Conservation (phyloP, 2,888 invertebrate species). For the Orthonevra nobilis region DNA sequence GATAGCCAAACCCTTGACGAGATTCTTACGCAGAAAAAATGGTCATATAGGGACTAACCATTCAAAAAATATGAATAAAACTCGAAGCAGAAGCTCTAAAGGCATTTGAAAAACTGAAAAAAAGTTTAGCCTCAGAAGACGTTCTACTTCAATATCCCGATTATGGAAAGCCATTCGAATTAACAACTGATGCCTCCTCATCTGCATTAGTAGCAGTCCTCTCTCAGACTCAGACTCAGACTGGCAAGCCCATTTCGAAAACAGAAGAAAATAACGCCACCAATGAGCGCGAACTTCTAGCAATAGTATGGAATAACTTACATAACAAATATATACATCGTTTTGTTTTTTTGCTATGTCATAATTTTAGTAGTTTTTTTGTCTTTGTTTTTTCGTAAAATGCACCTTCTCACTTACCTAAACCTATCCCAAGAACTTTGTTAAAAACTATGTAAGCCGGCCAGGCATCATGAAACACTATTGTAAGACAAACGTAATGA, state of each 20-base stretch:
- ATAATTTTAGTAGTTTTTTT: too few species aligned
- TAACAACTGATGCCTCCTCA: too few species aligned
- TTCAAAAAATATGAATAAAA: neutral
- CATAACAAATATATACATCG: too few species aligned
- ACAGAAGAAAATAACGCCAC: slow-evolving; percentile 57
- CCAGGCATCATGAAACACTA: too few species aligned
- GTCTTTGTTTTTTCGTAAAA: too few species aligned
- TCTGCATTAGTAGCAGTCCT: neutral
- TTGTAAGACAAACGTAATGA: too few species aligned
- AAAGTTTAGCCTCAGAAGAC: slow-evolving; percentile 30
- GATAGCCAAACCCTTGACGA: neutral
- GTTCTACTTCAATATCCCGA: slow-evolving; percentile 35
- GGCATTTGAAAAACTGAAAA: slow-evolving; percentile 21
- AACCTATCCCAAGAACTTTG: too few species aligned
- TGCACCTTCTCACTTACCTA: too few species aligned
- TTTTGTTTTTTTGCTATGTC: too few species aligned
- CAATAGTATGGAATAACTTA: slow-evolving; percentile 75
- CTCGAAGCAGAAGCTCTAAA: slow-evolving; percentile 20
- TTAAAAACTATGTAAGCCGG: too few species aligned
- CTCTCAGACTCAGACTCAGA: too few species aligned
- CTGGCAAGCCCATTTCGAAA: slow-evolving; percentile 10
- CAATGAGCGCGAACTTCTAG: slow-evolving; percentile 75
- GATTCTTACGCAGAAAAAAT: slow-evolving; percentile 4
- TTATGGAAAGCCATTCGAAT: slow-evolving; percentile 24
- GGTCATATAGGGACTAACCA: slow-evolving; percentile 6